These are phyloP conservation scores for Catotricha subobsoleta DNA, from an alignment of 2,888 invertebrate species.

Conservation along the genomic window DNA sequence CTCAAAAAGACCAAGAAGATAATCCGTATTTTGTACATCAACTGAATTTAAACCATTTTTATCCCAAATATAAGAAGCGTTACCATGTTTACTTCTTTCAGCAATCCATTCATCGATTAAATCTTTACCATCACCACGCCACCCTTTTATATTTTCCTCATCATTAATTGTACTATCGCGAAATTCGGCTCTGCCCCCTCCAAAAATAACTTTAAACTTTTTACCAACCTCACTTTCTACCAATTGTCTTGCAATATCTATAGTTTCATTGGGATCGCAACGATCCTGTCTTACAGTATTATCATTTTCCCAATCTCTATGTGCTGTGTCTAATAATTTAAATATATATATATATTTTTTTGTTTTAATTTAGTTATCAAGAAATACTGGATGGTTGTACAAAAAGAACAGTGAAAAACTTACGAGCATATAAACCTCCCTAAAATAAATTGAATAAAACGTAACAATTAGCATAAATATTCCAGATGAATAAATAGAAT, in stretches of 20 bases:
- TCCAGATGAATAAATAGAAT: too few relatives aligned
- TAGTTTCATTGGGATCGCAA: slow-evolving; percentile 30
- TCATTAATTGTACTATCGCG: slow-evolving; percentile 31
- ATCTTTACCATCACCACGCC: slow-evolving; percentile 36
- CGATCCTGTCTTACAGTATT: slow-evolving; percentile 30
- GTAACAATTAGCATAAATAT: too few relatives aligned
- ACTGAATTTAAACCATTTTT: slow-evolving; percentile 17
- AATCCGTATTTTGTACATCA: slow-evolving; percentile 32
- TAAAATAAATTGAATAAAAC: too few relatives aligned
- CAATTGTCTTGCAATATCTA: slow-evolving; percentile 55
- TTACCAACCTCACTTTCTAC: slow-evolving; percentile 31
- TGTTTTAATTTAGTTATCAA: too few relatives aligned
- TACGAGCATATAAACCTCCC: slow-evolving; percentile 48
- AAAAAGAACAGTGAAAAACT: too few relatives aligned
- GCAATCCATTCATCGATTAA: slow-evolving; percentile 43
- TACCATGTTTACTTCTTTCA: slow-evolving; percentile 21
- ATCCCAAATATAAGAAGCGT: slow-evolving; percentile 23
- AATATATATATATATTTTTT: too few relatives aligned
- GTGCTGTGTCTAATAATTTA: slow-evolving; percentile 37
- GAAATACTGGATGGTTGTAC: too few relatives aligned
- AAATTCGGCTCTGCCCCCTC: slow-evolving; percentile 38
- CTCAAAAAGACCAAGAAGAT: slow-evolving; percentile 37
- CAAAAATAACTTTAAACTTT: slow-evolving; percentile 28
- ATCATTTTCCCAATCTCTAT: slow-evolving; percentile 52
- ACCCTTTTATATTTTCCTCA: slow-evolving; percentile 26